Evolutionary conservation across 2,797 vertebrate genomes (phyloP).

Genomic region (Esox lucius): DNA sequence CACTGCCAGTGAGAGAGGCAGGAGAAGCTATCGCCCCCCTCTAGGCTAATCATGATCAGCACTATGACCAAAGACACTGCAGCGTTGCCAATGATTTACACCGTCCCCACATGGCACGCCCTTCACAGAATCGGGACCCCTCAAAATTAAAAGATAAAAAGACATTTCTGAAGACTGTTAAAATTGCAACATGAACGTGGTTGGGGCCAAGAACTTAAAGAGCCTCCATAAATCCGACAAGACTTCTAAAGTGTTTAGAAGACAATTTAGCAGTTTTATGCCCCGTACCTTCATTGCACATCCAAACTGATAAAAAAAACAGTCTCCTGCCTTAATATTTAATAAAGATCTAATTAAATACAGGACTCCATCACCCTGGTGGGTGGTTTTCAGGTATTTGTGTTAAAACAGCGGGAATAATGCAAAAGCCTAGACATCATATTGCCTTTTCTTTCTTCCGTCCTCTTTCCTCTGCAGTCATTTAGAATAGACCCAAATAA

Average conservation of each 20-base stretch:
- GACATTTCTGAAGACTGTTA: conserved; percentile 64
- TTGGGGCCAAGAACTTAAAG: conserved; percentile 65
- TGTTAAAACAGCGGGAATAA: conserved; percentile 74
- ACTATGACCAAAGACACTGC: conserved; percentile 32
- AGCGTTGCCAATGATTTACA: conserved; percentile 6
- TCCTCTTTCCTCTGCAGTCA: conserved; percentile 20
- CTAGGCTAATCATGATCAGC: conserved; percentile 31
- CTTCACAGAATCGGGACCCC: conserved; percentile 60
- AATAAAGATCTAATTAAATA: conserved; percentile 17
- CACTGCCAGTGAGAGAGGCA: not conserved
- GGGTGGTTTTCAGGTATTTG: conserved; percentile 78
- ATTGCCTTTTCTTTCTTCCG: conserved; percentile 61
- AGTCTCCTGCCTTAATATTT: not conserved
- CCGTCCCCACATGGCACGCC: conserved; percentile 49
- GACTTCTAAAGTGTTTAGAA: conserved; percentile 70
- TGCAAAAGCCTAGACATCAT: conserved; percentile 63
- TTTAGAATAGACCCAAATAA: conserved; percentile 74
- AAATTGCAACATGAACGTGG: conserved; percentile 52
- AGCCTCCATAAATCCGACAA: conserved; percentile 69
- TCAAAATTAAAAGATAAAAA: conserved; percentile 58
- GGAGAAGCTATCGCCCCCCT: conserved; percentile 20
- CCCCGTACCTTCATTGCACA: conserved; percentile 16
- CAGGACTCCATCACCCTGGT: conserved; percentile 72
- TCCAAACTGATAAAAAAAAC: not conserved
- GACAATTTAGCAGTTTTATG: conserved; percentile 56